phyloP scores from a whole-genome alignment of 2,797 vertebrate genomes.

The Smutsia temminckii region DNA sequence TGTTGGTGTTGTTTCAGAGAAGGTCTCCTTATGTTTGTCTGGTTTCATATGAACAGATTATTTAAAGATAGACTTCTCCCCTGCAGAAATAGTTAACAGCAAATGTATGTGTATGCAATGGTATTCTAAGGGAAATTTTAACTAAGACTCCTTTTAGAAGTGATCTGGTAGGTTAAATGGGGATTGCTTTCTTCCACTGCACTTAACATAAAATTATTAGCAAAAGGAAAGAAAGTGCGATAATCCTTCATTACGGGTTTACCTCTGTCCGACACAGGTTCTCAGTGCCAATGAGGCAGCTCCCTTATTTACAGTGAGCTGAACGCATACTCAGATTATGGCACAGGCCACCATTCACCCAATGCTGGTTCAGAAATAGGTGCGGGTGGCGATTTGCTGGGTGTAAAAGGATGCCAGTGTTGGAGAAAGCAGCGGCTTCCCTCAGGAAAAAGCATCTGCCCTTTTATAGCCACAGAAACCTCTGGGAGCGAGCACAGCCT shows the following conservation, averaged over 20 bases:
- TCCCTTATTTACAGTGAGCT: background rate
- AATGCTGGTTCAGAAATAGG: background rate
- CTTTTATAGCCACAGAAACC: background rate
- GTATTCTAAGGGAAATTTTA: background rate
- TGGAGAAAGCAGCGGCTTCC: background rate
- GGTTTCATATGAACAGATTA: background rate
- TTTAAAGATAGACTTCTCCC: background rate
- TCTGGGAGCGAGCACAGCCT: background rate
- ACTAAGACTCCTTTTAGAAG: background rate
- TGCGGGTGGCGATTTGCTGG: background rate
- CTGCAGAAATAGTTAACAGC: background rate
- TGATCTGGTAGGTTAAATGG: background rate
- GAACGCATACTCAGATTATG: background rate
- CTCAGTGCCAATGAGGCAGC: background rate
- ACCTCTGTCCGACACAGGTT: constrained; percentile 6
- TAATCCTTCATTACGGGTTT: background rate
- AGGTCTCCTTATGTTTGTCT: background rate
- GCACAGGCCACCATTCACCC: background rate
- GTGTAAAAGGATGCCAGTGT: background rate
- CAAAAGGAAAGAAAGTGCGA: background rate
- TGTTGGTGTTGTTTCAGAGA: background rate
- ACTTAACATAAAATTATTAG: background rate
- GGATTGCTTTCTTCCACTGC: background rate
- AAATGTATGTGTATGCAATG: background rate
- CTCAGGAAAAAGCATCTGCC: background rate